Conservation (phyloP, 2,113 vertebrate genomes). For the Camelus dromedarius region DNA sequence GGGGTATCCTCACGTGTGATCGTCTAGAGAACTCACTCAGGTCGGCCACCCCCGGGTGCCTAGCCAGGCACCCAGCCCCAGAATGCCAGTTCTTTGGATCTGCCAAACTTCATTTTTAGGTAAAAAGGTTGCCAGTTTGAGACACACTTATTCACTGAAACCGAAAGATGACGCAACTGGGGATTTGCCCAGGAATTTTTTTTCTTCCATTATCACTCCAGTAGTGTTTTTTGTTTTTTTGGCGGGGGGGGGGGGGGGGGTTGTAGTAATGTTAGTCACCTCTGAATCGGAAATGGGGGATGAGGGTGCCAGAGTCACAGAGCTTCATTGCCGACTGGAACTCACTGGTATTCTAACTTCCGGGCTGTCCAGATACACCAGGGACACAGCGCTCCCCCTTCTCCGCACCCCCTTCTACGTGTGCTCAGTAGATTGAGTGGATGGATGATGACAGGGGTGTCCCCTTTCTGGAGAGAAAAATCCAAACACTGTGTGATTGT, state of each 20-base stretch:
- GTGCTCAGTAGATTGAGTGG: not conserved
- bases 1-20: not conserved
- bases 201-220: not conserved
- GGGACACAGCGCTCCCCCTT: not conserved
- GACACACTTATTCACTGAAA: not conserved
- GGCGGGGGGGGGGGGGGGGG: no score
- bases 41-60: fast-evolving
- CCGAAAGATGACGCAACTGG: not conserved
- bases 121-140: not conserved
- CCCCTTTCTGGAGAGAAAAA: not conserved
- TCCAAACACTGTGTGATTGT: fast-evolving
- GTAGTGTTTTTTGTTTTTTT: not conserved
- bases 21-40: not conserved
- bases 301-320: not conserved
- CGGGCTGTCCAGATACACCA: not conserved
- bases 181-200: not conserved
- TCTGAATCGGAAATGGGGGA: not conserved
- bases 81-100: not conserved
- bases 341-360: not conserved
- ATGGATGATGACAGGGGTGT: not conserved
- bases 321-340: not conserved
- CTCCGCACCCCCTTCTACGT: no score
- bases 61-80: not conserved
- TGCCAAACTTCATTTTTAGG: not conserved
- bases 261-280: not conserved